Conservation (phyloP, 2,888 invertebrate species). For the Zaprionus bogoriensis region DNA sequence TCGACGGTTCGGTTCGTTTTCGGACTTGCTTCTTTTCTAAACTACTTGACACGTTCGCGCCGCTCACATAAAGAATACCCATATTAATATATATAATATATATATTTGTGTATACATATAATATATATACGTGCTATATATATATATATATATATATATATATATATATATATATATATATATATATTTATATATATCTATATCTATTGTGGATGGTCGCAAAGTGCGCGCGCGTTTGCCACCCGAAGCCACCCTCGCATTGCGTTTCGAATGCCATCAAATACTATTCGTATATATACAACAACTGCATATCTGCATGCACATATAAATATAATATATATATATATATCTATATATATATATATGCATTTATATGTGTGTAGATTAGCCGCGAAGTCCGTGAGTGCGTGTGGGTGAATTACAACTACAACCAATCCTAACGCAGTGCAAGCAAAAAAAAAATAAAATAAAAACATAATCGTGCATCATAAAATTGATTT, state of each 20-base stretch:
- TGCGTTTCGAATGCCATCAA: slow-evolving; percentile 62
- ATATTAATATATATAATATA: slow-evolving; percentile 75
- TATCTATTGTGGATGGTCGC: slow-evolving; percentile 38
- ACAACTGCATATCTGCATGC: slow-evolving; percentile 49
- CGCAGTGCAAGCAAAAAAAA: slow-evolving; percentile 8
- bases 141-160: slow-evolving; percentile 38
- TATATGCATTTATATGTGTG: slow-evolving; percentile 11
- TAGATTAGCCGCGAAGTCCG: slow-evolving; percentile 8
- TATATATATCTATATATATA: slow-evolving; percentile 32
- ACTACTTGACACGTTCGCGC: slow-evolving; percentile 55
- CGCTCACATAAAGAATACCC: slow-evolving; percentile 48
- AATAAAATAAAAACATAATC: slow-evolving; percentile 26
- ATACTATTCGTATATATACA: slow-evolving; percentile 66
- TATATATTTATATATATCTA: slow-evolving; percentile 33
- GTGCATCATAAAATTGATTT: slow-evolving; percentile 44
- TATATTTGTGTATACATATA: slow-evolving; percentile 44
- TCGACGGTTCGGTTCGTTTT: slow-evolving; percentile 77
- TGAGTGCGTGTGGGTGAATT: slow-evolving; percentile 23
- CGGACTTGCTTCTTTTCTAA: slow-evolving; percentile 78
- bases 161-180: slow-evolving; percentile 33
- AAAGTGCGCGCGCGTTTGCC: slow-evolving; percentile 71
- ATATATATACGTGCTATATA: slow-evolving; percentile 51
- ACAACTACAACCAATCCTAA: background rate
- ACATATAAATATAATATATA: slow-evolving; percentile 47
- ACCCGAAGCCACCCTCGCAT: slow-evolving; percentile 48